A percentile compares a stretch with the other conserved stretches of the same genome.
Evolutionary conservation across 1,140 invertebrate genomes (phyloP).

Genomic region (Mizuhopecten yessoensis): DNA sequence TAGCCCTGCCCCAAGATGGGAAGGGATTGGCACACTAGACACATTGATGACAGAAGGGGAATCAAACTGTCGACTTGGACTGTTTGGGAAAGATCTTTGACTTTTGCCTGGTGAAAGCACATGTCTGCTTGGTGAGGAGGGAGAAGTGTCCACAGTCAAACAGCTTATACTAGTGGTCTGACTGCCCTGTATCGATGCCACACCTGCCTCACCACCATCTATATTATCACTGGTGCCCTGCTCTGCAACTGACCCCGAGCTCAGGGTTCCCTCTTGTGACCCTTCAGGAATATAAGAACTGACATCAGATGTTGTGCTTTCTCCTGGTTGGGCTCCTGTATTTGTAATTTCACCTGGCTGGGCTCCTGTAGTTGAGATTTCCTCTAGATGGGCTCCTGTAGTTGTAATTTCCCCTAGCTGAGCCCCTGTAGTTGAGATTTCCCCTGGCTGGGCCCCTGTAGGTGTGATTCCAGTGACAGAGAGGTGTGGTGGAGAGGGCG

Average conservation of each 20-base stretch:
- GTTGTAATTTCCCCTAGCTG: background rate
- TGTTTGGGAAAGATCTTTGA: conserved; percentile 42
- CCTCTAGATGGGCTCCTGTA: background rate
- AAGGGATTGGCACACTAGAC: conserved; percentile 60
- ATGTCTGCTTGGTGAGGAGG: background rate
- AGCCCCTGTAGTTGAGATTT: background rate
- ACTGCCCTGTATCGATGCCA: background rate
- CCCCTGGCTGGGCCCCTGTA: conserved; percentile 9
- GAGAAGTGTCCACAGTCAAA: background rate
- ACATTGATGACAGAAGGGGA: conserved; percentile 57
- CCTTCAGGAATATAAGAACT: conserved; percentile 13
- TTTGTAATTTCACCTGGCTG: background rate
- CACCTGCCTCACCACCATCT: background rate
- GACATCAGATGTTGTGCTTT: background rate
- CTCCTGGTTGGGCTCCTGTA: background rate
- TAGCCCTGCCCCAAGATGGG: conserved; percentile 75
- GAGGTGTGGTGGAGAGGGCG: background rate
- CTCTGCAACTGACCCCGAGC: background rate
- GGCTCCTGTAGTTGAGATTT: background rate
- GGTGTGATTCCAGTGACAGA: conserved; percentile 6
- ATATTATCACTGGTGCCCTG: background rate
- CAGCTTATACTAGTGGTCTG: background rate
- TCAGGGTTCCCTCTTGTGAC: background rate
- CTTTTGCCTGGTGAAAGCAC: background rate
- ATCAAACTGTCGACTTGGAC: conserved; percentile 50